phyloP scores from a whole-genome alignment of 2,797 vertebrate species.

The Smutsia gigantea region DNA sequence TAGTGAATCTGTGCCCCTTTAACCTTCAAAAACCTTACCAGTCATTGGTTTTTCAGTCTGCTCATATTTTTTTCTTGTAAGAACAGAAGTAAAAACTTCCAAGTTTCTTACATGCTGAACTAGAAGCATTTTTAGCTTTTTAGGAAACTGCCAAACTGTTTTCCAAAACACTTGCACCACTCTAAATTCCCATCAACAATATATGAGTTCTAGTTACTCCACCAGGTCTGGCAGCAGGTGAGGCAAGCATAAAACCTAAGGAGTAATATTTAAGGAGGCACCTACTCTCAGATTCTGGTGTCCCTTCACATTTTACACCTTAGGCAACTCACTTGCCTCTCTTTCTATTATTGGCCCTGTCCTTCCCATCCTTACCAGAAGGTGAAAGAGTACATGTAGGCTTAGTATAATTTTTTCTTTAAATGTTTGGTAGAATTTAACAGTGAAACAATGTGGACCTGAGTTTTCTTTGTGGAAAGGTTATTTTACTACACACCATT shows the following conservation, averaged over 20 bases:
- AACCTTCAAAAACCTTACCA: neutral
- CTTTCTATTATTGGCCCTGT: neutral
- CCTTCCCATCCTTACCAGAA: neutral
- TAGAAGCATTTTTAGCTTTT: neutral
- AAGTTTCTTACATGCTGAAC: neutral
- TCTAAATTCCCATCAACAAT: neutral
- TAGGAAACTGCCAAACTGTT: neutral
- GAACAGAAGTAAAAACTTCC: neutral
- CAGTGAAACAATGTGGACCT: neutral
- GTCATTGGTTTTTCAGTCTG: neutral
- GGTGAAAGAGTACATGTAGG: neutral
- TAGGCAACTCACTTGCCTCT: neutral
- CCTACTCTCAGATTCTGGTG: neutral
- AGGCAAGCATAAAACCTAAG: neutral
- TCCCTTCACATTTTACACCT: neutral
- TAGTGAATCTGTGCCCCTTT: neutral
- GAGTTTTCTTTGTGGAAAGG: neutral
- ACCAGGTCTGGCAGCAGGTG: neutral
- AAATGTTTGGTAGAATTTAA: too few relatives aligned
- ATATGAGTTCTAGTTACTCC: neutral
- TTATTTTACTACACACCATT: neutral
- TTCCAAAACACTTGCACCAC: neutral
- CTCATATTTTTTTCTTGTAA: neutral
- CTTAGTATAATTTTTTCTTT: neutral
- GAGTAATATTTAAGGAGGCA: neutral